Conservation (phyloP, 1,140 invertebrate species). For the Anagrus nilaparvatae region DNA sequence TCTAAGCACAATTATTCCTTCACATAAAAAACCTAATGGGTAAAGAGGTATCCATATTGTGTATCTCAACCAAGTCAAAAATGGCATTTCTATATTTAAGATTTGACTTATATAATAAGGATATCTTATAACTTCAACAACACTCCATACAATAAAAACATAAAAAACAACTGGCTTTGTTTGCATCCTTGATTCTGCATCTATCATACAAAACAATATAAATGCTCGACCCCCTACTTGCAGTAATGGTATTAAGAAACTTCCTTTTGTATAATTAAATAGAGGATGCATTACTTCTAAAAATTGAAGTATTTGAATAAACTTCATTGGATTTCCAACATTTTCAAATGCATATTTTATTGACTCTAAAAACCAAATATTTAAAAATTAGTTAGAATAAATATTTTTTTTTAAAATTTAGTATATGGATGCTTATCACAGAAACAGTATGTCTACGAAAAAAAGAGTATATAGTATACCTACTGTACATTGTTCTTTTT, state of each 20-base stretch:
- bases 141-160: constrained; percentile 71
- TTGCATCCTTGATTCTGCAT: constrained; percentile 77
- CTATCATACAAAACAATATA: constrained; percentile 74
- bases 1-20: constrained; percentile 69
- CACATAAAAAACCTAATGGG: constrained; percentile 78
- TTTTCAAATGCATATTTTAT: constrained; percentile 62
- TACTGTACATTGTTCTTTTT: too few relatives aligned
- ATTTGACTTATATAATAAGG: constrained; percentile 82
- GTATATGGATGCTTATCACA: constrained; percentile 5
- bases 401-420: background rate
- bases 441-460: too few relatives aligned
- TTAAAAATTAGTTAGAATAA: background rate
- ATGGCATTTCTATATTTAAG: constrained; percentile 58
- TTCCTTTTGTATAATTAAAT: constrained; percentile 77
- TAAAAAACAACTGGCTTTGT: constrained; percentile 78
- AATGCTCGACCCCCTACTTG: constrained; percentile 71
- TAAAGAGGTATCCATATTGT: constrained; percentile 89
- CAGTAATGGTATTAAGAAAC: constrained; percentile 48
- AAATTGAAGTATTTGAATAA: constrained; percentile 71
- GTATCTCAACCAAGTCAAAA: constrained; percentile 88
- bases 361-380: constrained; percentile 45
- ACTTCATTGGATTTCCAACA: constrained; percentile 71
- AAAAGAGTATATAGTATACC: too few relatives aligned
- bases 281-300: constrained; percentile 84
- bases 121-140: constrained; percentile 78